Evolutionary conservation across 2,113 vertebrate genomes (phyloP).

Genomic region (Pseudorhombus dupliciocellatus): DNA sequence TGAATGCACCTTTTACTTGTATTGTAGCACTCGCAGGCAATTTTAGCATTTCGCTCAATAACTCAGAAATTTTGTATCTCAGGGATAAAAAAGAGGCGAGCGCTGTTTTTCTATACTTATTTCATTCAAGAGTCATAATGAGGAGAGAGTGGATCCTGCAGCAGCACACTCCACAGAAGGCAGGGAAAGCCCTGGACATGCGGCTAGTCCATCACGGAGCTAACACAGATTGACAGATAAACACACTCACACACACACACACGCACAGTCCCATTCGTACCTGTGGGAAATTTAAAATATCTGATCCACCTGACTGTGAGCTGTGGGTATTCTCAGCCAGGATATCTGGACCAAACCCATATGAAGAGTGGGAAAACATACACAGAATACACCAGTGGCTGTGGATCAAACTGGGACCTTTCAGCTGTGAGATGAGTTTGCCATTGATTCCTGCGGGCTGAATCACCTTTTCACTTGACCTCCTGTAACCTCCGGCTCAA

Average conservation of each 20-base stretch:
- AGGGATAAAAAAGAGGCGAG: neutral
- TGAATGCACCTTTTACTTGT: neutral
- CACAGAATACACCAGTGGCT: constrained; percentile 7
- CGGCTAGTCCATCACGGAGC: constrained; percentile 57
- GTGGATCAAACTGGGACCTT: constrained; percentile 19
- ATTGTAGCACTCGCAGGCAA: neutral
- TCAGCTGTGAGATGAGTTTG: constrained; percentile 12
- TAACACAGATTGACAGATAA: constrained; percentile 73
- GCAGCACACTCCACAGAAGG: constrained; percentile 48
- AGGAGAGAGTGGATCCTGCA: constrained; percentile 11
- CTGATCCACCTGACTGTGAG: constrained; percentile 64
- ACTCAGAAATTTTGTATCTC: constrained; percentile 20
- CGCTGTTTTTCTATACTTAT: constrained; percentile 6
- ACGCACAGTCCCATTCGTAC: constrained; percentile 28
- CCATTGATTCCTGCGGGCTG: constrained; percentile 29
- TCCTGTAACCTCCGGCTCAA: neutral
- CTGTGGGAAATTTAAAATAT: constrained; percentile 67
- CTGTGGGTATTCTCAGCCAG: constrained; percentile 31
- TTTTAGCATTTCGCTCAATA: constrained; percentile 18
- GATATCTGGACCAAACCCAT: constrained; percentile 15
- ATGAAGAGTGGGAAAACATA: constrained; percentile 28
- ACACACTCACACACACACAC: constrained; percentile 57
- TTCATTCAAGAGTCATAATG: constrained; percentile 19
- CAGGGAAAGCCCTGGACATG: constrained; percentile 63
- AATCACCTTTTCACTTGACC: constrained; percentile 27